Base-by-base conservation (phyloP, 2,797 vertebrate genomes). In the Eremophila alpestris region DNA sequence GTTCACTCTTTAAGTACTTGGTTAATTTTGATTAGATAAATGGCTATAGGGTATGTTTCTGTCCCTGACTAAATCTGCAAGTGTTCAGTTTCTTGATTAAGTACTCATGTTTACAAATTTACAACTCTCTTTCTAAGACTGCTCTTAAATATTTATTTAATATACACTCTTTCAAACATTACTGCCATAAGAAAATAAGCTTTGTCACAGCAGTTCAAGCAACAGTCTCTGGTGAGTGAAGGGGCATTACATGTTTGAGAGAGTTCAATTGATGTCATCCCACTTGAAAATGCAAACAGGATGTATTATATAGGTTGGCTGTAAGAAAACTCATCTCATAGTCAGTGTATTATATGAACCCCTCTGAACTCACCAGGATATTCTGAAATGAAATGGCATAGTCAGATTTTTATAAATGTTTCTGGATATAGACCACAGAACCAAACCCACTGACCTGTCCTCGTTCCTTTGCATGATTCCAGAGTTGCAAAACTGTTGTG, bases 11-110 rank as follows among this genome's bases (percentile, higher is more conserved):
- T 92, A 94, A 96, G 76, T 34, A 89, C 87, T 92, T 89, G 60
- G 91, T 94, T 96, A 94, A 95, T 96, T 96, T 96, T 96, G 84
- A 89, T 92, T 91, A 96, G 94, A 89, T 58, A 94, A 95, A 96
- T 85, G 82, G 73, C 95, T 92, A 91, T 34, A 85, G 89, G 94
- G 75, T 80, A 71, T 52, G 46, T 89, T 92, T 93, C 62, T 52
- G 27, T 68, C 60, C 49, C 84, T 68, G 41, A 54, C 68, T 85
- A 34, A 62, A 89, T 91, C 54, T 70, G 56, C 34, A 30, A 94
- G 68, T 60, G 68, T 80, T 95, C 56, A 17, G 89, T 91, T 96
- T 94, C 94, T 93, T 74, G 75, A 91, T 84, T 80, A 83, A 95
- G 54, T 71, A 58, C 64, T 80, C 82, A 71, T 58, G 82, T 93